A percentile compares a stretch with the other conserved stretches of the same genome.
Evolutionary conservation across 2,888 invertebrate genomes (phyloP).

Genomic region (Metopia argyrocephala): DNA sequence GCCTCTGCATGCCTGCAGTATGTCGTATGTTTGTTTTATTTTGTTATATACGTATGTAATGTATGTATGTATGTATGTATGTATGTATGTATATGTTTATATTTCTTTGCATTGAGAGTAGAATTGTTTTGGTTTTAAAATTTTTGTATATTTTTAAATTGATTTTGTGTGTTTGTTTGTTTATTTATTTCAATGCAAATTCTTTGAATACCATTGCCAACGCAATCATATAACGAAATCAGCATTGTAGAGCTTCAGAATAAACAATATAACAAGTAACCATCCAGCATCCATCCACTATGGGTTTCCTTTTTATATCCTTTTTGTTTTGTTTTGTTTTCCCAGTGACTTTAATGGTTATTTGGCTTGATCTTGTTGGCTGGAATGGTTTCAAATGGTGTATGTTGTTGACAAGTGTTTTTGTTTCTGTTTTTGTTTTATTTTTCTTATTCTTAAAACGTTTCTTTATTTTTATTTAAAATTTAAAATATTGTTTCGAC

Average conservation of each 20-base stretch:
- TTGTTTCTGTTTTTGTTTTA: not conserved
- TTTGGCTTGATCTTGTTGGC: too few species aligned
- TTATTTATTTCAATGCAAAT: not conserved
- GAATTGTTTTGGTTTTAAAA: conserved; percentile 46
- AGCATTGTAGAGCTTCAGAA: too few species aligned
- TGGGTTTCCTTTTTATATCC: not conserved
- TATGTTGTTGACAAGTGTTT: too few species aligned
- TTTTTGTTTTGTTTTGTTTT: not conserved
- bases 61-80: too few species aligned
- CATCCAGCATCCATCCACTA: not conserved
- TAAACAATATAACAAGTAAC: not conserved
- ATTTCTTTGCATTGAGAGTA: conserved; percentile 36
- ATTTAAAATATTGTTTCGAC: not conserved
- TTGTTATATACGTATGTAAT: too few species aligned
- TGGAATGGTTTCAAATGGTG: too few species aligned
- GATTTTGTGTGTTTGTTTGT: conserved; percentile 18
- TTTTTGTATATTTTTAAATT: not conserved
- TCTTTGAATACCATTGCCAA: not conserved
- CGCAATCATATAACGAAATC: not conserved
- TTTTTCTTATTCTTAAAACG: not conserved
- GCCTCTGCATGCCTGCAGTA: conserved; percentile 21
- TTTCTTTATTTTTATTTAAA: not conserved
- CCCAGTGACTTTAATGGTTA: not conserved
- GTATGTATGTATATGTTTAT: not conserved
- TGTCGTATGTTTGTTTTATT: too few species aligned